A percentile compares a stretch with the other conserved stretches of the same genome.
Evolutionary conservation across 2,888 invertebrate genomes (phyloP).

Genomic region (Standfussiana lucernea): DNA sequence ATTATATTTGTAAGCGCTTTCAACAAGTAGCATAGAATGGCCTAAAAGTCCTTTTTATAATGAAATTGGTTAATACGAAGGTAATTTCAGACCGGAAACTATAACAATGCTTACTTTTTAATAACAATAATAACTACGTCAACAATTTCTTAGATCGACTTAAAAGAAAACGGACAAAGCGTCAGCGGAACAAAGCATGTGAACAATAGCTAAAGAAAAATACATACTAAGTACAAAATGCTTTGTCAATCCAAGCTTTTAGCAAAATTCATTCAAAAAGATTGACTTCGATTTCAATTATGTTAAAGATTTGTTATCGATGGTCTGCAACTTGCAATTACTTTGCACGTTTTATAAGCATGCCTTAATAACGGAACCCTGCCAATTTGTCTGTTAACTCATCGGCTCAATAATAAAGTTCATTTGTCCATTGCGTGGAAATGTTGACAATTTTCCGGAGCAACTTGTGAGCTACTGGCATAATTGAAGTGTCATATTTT

Average conservation of each 20-base stretch:
- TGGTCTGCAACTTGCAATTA: constrained; percentile 41
- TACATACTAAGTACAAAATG: constrained; percentile 69
- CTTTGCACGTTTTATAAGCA: constrained; percentile 19
- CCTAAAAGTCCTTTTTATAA: constrained; percentile 17
- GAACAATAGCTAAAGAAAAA: constrained; percentile 77
- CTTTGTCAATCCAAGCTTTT: constrained; percentile 71
- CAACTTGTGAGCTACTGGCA: constrained; percentile 20
- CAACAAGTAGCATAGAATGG: not conserved
- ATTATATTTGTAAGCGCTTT: constrained; percentile 31
- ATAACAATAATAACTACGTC: constrained; percentile 71
- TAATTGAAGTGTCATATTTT: constrained; percentile 54
- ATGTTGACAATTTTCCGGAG: constrained; percentile 31
- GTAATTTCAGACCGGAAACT: constrained; percentile 44
- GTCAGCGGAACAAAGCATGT: constrained; percentile 72
- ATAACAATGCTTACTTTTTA: constrained; percentile 64
- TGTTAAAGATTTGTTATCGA: constrained; percentile 44
- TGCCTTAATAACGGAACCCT: constrained; percentile 7
- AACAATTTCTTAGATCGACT: constrained; percentile 72
- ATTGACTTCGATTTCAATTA: constrained; percentile 60
- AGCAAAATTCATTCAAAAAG: constrained; percentile 66
- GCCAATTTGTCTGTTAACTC: constrained; percentile 14
- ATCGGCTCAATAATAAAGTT: constrained; percentile 24
- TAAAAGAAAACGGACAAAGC: constrained; percentile 78
- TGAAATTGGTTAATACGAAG: constrained; percentile 34
- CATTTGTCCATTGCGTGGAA: constrained; percentile 19